Conservation (phyloP, 2,888 invertebrate species). For the Cryptops parisi region DNA sequence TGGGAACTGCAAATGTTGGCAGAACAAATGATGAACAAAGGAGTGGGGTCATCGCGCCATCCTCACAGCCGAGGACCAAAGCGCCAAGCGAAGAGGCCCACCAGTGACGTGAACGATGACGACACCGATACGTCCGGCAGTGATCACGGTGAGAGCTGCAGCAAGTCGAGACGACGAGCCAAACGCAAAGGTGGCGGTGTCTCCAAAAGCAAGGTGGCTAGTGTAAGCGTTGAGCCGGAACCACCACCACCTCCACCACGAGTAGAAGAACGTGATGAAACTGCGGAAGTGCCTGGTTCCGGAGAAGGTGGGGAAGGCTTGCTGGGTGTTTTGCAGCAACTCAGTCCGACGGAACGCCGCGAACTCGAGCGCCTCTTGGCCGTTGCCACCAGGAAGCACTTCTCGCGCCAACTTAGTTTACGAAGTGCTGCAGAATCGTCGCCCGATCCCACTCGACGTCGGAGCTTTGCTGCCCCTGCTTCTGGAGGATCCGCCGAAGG, state of each 20-base stretch:
- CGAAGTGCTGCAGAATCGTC: background rate
- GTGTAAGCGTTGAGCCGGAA: constrained; percentile 9
- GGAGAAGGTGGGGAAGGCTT: background rate
- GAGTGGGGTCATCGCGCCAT: background rate
- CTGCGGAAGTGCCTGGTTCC: background rate
- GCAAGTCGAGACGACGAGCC: constrained; percentile 8
- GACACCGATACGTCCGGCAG: background rate
- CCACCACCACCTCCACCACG: too few species aligned
- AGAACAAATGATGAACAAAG: constrained; percentile 45
- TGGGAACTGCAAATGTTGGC: constrained; percentile 70
- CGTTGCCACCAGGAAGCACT: constrained; percentile 7
- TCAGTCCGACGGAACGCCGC: constrained; percentile 11
- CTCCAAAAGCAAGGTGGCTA: background rate
- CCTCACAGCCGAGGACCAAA: background rate
- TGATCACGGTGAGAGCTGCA: background rate
- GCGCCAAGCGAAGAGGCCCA: too few species aligned
- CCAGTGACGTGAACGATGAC: background rate
- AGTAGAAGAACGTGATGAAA: constrained; percentile 2
- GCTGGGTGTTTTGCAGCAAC: constrained; percentile 10
- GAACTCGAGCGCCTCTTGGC: constrained; percentile 10
- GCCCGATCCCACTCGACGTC: background rate
- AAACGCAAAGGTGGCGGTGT: background rate
- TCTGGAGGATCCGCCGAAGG: background rate
- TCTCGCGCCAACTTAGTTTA: constrained; percentile 10
- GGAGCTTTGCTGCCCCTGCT: background rate